phyloP scores from a whole-genome alignment of 2,113 vertebrate species.

The Pitta sordida region DNA sequence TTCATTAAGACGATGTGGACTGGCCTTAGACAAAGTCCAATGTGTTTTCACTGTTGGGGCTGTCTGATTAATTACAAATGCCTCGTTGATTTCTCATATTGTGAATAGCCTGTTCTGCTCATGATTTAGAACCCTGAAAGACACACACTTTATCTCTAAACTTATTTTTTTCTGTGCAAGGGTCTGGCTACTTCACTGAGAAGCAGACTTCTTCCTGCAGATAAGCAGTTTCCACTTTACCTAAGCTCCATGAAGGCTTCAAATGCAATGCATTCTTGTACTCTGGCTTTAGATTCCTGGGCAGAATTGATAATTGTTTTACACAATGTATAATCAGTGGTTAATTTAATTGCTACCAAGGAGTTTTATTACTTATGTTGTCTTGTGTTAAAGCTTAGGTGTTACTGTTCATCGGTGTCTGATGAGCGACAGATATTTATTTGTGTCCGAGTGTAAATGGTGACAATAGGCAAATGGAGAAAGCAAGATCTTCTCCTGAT shows the following conservation, averaged over 20 bases:
- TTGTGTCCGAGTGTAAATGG: background rate
- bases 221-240: background rate
- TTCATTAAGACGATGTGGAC: background rate
- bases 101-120: background rate
- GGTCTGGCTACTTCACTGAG: background rate
- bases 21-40: background rate
- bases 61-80: constrained; percentile 4
- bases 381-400: background rate
- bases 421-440: background rate
- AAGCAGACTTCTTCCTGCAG: background rate
- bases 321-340: background rate
- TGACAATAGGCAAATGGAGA: background rate
- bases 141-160: background rate
- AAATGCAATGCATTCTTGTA: background rate
- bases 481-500: background rate
- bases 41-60: background rate
- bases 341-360: background rate
- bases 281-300: no score
- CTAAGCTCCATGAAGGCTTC: background rate
- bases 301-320: no score
- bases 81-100: background rate
- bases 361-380: accelerated
- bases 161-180: background rate
- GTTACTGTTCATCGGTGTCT: background rate
- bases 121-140: background rate